Conservation (phyloP, 1,140 invertebrate genomes). For the Saccostrea glomerata region DNA sequence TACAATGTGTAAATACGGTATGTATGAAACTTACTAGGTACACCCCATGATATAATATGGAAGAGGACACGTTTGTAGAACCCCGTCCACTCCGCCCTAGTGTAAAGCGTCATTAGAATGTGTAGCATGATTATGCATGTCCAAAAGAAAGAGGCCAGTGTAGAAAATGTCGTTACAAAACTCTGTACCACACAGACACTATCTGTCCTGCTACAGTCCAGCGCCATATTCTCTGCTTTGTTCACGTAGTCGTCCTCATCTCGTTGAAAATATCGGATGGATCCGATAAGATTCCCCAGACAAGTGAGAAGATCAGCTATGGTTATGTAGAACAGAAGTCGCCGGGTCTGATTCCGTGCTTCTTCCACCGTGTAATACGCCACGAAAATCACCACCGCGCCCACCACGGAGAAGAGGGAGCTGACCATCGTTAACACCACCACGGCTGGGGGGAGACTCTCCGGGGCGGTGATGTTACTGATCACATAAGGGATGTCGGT, state of each 20-base stretch:
- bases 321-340: conserved; percentile 18
- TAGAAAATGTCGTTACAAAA: conserved; percentile 55
- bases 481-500: too few species aligned
- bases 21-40: conserved; percentile 52
- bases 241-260: neutral
- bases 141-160: conserved; percentile 58
- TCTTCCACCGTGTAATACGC: conserved; percentile 12
- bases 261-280: neutral
- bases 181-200: conserved; percentile 47
- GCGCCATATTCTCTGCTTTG: neutral
- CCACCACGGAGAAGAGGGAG: neutral
- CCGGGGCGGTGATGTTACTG: too few species aligned
- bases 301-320: conserved; percentile 29
- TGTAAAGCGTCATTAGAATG: conserved; percentile 33
- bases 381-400: neutral
- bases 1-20: too few species aligned
- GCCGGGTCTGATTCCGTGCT: conserved; percentile 1
- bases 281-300: neutral
- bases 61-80: neutral
- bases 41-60: conserved; percentile 46
- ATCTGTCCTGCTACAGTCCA: neutral
- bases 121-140: conserved; percentile 49
- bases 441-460: neutral
- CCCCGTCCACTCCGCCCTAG: neutral
- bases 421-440: neutral